These are phyloP conservation scores for Coryphaenoides rupestris DNA, from an alignment of 2,113 vertebrate species.

Conservation along the genomic window DNA sequence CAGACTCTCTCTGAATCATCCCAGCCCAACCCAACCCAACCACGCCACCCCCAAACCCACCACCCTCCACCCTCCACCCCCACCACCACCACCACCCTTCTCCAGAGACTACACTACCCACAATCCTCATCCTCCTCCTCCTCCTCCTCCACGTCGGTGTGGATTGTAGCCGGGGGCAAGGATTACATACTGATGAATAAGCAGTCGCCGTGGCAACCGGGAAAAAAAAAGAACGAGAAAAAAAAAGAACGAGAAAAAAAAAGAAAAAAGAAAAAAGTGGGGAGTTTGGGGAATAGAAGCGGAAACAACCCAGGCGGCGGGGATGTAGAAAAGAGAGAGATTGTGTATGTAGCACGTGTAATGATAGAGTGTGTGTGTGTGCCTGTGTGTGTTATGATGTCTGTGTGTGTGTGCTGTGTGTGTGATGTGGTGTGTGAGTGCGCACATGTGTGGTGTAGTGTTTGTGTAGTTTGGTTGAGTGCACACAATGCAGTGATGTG, in stretches of 20 bases:
- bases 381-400: slow-evolving; percentile 7
- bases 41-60: not conserved
- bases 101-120: slow-evolving; percentile 17
- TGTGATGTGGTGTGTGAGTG: too few species aligned
- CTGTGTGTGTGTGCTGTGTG: not conserved
- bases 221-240: slow-evolving; percentile 11
- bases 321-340: too few species aligned
- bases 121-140: slow-evolving; percentile 30
- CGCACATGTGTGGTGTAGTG: not conserved
- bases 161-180: slow-evolving; percentile 30
- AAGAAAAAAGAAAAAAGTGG: slow-evolving; percentile 13
- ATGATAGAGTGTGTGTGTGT: slow-evolving; percentile 46
- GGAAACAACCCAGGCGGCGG: slow-evolving; percentile 18
- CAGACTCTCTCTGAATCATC: slow-evolving; percentile 35
- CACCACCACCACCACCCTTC: slow-evolving; percentile 20
- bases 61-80: slow-evolving; percentile 35
- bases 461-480: not conserved
- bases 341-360: too few species aligned
- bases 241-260: slow-evolving; percentile 3
- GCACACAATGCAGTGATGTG: too few species aligned
- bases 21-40: slow-evolving; percentile 10
- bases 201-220: slow-evolving; percentile 34
- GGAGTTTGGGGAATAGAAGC: not conserved
- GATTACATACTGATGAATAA: slow-evolving; percentile 54
- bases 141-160: slow-evolving; percentile 20